Evolutionary conservation across 1,140 invertebrate species (phyloP).

Genomic region (Temnothorax nylanderi): DNA sequence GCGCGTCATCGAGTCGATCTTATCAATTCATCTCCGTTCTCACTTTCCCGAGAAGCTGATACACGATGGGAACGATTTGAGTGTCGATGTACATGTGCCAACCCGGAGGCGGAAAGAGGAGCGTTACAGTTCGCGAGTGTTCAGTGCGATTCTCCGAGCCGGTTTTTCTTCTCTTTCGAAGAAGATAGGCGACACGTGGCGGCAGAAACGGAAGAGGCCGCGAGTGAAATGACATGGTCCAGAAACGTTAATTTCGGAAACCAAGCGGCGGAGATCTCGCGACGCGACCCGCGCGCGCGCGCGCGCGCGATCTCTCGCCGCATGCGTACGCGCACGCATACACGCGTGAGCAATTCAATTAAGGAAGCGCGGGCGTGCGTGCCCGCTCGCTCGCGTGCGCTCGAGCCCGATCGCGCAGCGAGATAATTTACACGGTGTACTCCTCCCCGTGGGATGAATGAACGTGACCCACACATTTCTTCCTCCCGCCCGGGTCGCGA

Average conservation of each 20-base stretch:
- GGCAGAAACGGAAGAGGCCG: not conserved
- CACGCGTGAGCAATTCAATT: slow-evolving; percentile 30
- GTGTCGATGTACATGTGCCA: not conserved
- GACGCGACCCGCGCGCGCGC: not conserved
- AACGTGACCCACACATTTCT: slow-evolving; percentile 59
- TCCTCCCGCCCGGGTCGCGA: slow-evolving; percentile 23
- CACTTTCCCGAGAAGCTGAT: not conserved
- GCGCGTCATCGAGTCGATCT: not conserved
- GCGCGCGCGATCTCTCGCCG: not conserved
- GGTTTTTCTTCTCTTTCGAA: not conserved
- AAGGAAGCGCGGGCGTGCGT: slow-evolving; percentile 24
- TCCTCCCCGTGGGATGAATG: slow-evolving; percentile 58
- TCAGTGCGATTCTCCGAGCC: not conserved
- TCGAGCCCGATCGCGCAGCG: slow-evolving; percentile 13
- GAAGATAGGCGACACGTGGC: not conserved
- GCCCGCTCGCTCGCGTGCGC: slow-evolving; percentile 24
- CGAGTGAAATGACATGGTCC: slow-evolving; percentile 3
- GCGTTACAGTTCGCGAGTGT: not conserved
- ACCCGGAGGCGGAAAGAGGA: not conserved
- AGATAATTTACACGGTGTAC: slow-evolving; percentile 47
- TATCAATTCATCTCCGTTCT: not conserved
- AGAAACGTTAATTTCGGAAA: not conserved
- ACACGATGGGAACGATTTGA: not conserved
- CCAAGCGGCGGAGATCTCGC: not conserved
- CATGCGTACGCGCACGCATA: not conserved